A percentile compares a stretch with the other conserved stretches of the same genome.
These are phyloP conservation scores for Plebejus argus DNA, from an alignment of 2,888 invertebrate species.

Conservation along the genomic window DNA sequence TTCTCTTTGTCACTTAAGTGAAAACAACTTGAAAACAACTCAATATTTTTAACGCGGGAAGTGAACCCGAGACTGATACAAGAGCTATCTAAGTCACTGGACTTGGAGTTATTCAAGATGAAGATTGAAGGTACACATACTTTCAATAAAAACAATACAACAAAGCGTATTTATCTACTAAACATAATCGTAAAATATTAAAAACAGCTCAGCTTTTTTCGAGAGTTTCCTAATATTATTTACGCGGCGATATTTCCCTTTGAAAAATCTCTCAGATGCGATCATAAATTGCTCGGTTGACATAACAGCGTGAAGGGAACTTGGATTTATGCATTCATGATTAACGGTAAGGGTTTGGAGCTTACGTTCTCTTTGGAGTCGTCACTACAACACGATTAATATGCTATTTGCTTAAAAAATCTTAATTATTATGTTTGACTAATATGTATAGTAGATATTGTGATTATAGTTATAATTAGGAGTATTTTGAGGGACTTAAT, in stretches of 20 bases:
- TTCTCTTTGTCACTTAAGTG: too few species aligned
- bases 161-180: not conserved
- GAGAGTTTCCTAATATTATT: slow-evolving; percentile 57
- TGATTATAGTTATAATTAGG: not conserved
- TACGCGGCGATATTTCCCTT: slow-evolving; percentile 64
- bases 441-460: not conserved
- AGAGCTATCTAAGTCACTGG: too few species aligned
- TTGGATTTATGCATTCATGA: slow-evolving; percentile 77
- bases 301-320: slow-evolving; percentile 76
- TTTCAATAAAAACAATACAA: not conserved
- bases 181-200: not conserved
- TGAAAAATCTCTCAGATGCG: slow-evolving; percentile 73
- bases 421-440: not conserved
- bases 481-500: not conserved
- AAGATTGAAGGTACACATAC: not conserved
- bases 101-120: too few species aligned
- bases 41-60: too few species aligned
- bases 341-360: slow-evolving; percentile 66
- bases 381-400: not conserved
- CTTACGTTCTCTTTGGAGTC: slow-evolving; percentile 42
- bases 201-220: slow-evolving; percentile 30
- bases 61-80: too few species aligned
- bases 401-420: not conserved
- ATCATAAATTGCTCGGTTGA: slow-evolving; percentile 78
- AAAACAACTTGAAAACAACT: too few species aligned